These are phyloP conservation scores for Oceanites oceanicus DNA, from an alignment of 2,113 vertebrate genomes.

Conservation along the genomic window DNA sequence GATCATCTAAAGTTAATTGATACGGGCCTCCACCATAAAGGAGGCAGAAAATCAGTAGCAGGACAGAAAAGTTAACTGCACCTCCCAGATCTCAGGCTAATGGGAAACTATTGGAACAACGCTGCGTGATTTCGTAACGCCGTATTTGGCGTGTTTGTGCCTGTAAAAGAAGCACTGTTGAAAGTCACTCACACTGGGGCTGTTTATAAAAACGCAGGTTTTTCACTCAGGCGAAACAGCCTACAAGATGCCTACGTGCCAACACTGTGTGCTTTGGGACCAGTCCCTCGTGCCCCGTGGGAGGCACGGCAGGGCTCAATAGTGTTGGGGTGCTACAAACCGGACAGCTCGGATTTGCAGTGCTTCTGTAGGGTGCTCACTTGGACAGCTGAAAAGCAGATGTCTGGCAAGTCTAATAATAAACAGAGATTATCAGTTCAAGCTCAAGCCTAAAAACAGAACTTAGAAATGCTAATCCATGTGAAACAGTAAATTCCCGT, in stretches of 20 bases:
- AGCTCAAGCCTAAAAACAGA: not conserved
- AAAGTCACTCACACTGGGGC: not conserved
- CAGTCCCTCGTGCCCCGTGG: accelerated
- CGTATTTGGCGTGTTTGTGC: not conserved
- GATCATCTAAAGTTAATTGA: not conserved
- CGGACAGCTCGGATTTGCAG: not conserved
- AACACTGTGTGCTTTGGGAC: not conserved
- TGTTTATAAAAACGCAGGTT: not conserved
- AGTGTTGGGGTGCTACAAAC: not conserved
- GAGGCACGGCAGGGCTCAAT: not conserved
- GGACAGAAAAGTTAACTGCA: not conserved
- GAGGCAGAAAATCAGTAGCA: not conserved
- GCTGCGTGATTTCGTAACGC: accelerated
- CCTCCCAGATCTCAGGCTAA: not conserved
- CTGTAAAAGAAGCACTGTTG: not conserved
- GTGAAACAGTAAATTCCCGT: not conserved
- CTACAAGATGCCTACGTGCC: not conserved
- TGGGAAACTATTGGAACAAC: not conserved
- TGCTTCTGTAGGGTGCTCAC: not conserved
- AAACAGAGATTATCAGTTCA: conserved; percentile 18
- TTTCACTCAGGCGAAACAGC: not conserved
- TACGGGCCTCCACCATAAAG: not conserved
- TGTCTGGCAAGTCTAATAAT: not conserved
- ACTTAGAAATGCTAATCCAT: not conserved
- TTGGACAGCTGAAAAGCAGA: conserved; percentile 5